Base-by-base conservation (phyloP, 2,888 invertebrate species). In the Busseola fusca region DNA sequence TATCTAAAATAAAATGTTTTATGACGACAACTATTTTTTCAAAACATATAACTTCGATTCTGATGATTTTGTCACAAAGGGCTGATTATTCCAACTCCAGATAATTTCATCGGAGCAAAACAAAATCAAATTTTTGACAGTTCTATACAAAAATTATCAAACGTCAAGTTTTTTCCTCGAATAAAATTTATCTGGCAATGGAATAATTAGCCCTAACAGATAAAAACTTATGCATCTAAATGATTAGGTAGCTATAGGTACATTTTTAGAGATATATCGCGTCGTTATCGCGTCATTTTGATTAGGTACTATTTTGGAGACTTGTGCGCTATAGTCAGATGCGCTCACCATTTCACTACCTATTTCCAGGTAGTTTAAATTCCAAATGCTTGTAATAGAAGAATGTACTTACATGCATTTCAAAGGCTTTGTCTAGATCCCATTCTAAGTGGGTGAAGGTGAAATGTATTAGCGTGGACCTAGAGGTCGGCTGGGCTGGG, bases 351-450 rank as follows among this genome's bases (percentile, higher is more conserved):
- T 12, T 42, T 56, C 25, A 48, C 3, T 37, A 37, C 9, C 10
- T 14, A 37, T 50, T 58, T n/a, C n/a, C n/a, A 16, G 25, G 12
- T 16, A 48, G 30, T 72, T 62, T 63, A 18, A n/a, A 50, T 58
- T 72, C 3, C 1, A 37, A 68, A 45, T 54, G 52, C 40, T 40
- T 48, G 21, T 67, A 25, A 67, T 59, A 64, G 16, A 9, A 30
- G 66, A 45, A 60, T 37, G 57, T 72, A 78, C 62, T 45, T 78
- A 74, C 56, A 65, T 30, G 76, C 79, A 80, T 80, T 80, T 72
- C 52, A 80, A 72, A 58, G 74, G 74, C 75, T 80, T 82, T 80
- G 48, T 62, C 64, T 70, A 64, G 69, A 60, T 78, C 64, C 64
- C 30, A 45, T 58, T 63, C 1, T 18, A 69, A 58, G 64, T 73